Conservation (phyloP, 2,888 invertebrate species). For the Asteroscopus sphinx region DNA sequence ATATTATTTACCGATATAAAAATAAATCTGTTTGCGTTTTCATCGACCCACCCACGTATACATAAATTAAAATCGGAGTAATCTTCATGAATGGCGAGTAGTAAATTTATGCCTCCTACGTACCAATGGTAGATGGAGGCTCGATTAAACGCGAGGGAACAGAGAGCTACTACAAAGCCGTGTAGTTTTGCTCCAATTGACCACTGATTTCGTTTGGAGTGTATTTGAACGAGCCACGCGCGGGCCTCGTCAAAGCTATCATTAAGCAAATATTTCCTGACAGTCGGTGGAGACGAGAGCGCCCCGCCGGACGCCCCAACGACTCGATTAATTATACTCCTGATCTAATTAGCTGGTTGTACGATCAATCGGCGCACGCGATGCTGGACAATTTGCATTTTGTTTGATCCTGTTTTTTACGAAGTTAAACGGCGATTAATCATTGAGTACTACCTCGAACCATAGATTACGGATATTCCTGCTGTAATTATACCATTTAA, state of each 20-base stretch:
- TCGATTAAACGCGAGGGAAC: conserved; percentile 4
- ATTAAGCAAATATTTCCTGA: conserved; percentile 73
- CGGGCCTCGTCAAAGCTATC: conserved; percentile 65
- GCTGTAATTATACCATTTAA: conserved; percentile 14
- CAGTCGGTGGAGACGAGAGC: conserved; percentile 52
- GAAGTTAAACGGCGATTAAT: conserved; percentile 15
- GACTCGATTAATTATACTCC: conserved; percentile 70
- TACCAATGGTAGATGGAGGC: neutral
- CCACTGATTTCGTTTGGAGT: conserved; percentile 58
- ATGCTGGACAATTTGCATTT: conserved; percentile 52
- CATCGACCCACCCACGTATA: conserved; percentile 3
- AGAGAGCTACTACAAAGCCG: conserved; percentile 8
- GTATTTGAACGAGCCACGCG: conserved; percentile 53
- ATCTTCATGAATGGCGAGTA: conserved; percentile 3
- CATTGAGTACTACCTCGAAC: neutral
- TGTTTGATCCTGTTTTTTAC: conserved; percentile 43
- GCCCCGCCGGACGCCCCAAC: conserved; percentile 51
- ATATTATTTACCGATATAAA: too few relatives aligned
- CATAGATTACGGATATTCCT: neutral
- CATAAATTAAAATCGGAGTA: conserved; percentile 28
- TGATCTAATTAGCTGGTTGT: conserved; percentile 68
- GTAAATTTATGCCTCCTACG: conserved; percentile 1
- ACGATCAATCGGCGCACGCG: conserved; percentile 61
- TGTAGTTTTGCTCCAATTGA: conserved; percentile 50
- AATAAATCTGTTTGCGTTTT: too few relatives aligned